These are phyloP conservation scores for Eledona agricola DNA, from an alignment of 2,888 invertebrate genomes.

Conservation along the genomic window DNA sequence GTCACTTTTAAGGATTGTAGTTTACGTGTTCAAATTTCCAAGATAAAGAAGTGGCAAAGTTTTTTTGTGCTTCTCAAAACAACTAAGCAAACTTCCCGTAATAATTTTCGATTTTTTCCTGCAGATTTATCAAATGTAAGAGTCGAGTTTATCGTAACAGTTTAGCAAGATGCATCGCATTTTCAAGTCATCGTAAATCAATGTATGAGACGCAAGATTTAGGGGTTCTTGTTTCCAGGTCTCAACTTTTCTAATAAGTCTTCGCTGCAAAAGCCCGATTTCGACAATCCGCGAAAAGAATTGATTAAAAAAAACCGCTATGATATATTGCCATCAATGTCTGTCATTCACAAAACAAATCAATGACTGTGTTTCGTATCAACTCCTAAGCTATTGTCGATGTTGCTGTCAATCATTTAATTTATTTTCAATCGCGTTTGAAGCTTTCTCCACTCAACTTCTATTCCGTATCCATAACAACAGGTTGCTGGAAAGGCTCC, in stretches of 20 bases:
- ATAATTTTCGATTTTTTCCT: constrained; percentile 31
- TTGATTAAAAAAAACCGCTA: no score
- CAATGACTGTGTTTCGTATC: constrained; percentile 43
- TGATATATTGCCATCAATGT: constrained; percentile 26
- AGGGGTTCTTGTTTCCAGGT: constrained; percentile 37
- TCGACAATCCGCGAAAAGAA: constrained; percentile 23
- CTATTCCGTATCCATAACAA: no score
- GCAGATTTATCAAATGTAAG: constrained; percentile 32
- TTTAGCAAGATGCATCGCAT: constrained; percentile 39
- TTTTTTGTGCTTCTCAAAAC: constrained; percentile 19
- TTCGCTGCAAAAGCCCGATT: constrained; percentile 29
- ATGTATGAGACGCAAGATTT: constrained; percentile 39
- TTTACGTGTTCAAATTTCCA: constrained; percentile 26
- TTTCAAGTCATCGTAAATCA: constrained; percentile 40
- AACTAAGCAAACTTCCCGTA: constrained; percentile 19
- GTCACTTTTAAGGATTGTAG: constrained; percentile 26
- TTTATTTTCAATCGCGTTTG: constrained; percentile 37
- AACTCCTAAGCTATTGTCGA: constrained; percentile 40
- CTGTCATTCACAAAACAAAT: constrained; percentile 40
- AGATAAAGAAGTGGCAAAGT: constrained; percentile 21
- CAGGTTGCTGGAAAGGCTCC: constrained; percentile 20
- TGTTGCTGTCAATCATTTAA: constrained; percentile 44
- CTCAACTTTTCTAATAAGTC: constrained; percentile 42
- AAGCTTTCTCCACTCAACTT: no score
- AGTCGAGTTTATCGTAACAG: constrained; percentile 37